Conservation (phyloP, 1,140 invertebrate species). For the Drosophila cardini region DNA sequence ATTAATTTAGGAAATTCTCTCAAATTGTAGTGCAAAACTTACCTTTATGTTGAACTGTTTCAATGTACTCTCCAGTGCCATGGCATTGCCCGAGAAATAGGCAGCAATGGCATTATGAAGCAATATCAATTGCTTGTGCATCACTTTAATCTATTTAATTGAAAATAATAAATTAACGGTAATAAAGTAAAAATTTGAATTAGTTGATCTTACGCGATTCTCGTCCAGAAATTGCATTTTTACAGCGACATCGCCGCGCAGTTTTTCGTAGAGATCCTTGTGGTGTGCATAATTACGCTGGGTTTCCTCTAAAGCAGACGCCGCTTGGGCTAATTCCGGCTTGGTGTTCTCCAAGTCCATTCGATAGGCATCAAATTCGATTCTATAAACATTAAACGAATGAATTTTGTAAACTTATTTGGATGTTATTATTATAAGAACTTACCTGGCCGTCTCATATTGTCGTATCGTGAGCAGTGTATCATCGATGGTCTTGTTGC, state of each 20-base stretch:
- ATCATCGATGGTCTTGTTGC: constrained; percentile 98
- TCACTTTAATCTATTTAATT: constrained; percentile 94
- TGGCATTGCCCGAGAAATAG: constrained; percentile 98
- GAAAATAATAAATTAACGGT: background rate
- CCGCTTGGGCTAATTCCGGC: constrained; percentile 87
- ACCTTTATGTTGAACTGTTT: constrained; percentile 97
- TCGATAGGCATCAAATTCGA: constrained; percentile 98
- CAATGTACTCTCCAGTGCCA: constrained; percentile 95
- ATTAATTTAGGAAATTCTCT: background rate
- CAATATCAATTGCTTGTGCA: constrained; percentile 98
- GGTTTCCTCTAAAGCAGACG: constrained; percentile 91
- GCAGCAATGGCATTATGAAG: constrained; percentile 98
- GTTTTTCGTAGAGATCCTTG: constrained; percentile 95
- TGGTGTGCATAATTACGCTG: constrained; percentile 93
- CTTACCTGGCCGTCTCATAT: constrained; percentile 95
- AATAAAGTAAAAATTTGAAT: background rate
- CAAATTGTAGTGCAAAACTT: background rate
- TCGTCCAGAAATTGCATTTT: constrained; percentile 98
- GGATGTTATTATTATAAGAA: constrained; percentile 5
- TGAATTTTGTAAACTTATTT: background rate
- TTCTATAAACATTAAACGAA: constrained; percentile 85
- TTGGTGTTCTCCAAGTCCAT: constrained; percentile 93
- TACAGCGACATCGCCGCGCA: constrained; percentile 95
- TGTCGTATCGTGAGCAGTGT: constrained; percentile 96
- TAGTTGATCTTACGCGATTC: constrained; percentile 91